Conservation (phyloP, 2,888 invertebrate species). For the Altica lythri region DNA sequence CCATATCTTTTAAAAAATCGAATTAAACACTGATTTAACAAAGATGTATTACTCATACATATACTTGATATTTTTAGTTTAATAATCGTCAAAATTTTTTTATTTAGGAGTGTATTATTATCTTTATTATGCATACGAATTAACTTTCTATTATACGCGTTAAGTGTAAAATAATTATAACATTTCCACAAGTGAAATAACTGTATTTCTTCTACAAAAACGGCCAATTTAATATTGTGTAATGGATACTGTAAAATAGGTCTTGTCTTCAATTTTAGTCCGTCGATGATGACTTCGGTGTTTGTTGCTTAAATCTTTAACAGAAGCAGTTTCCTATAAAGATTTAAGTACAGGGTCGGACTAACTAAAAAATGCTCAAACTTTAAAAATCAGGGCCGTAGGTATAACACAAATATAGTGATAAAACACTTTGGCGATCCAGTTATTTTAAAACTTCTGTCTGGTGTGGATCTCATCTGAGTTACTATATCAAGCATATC, state of each 20-base stretch:
- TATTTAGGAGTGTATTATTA: constrained; percentile 18
- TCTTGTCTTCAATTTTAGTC: constrained; percentile 15
- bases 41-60: constrained; percentile 2
- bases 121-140: constrained; percentile 26
- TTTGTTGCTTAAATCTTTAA: constrained; percentile 7
- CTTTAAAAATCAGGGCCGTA: no score
- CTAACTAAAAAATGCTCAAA: no score
- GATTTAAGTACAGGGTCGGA: no score
- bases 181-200: constrained; percentile 27
- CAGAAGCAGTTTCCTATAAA: constrained; percentile 8
- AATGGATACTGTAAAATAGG: constrained; percentile 25
- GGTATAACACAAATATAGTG: no score
- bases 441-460: no score
- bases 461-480: no score
- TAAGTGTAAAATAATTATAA: constrained; percentile 31
- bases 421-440: no score
- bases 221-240: constrained; percentile 24
- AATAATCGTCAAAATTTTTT: constrained; percentile 6
- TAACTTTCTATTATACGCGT: constrained; percentile 27
- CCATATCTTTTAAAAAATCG: not conserved
- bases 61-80: constrained; percentile 3
- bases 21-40: not conserved
- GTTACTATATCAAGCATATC: no score
- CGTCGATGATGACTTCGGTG: constrained; percentile 12
- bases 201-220: constrained; percentile 22